A percentile compares a stretch with the other conserved stretches of the same genome.
phyloP scores from a whole-genome alignment of 2,113 vertebrate species.

The Thunnus thynnus region DNA sequence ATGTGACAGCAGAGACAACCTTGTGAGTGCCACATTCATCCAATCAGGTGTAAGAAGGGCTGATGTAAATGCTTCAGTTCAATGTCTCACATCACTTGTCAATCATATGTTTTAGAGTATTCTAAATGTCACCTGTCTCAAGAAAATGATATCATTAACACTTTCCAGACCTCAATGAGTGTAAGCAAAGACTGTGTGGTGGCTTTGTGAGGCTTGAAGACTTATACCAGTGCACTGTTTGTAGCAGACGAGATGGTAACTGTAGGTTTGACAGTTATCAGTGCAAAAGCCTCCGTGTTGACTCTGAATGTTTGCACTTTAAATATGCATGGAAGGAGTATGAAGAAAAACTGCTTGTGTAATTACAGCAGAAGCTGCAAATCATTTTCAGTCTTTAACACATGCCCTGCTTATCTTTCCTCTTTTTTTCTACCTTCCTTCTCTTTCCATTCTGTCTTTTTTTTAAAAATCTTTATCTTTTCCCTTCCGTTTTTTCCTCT shows the following conservation, averaged over 20 bases:
- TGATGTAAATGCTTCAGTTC: neutral
- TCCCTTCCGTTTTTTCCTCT: constrained; percentile 2
- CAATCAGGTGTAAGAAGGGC: neutral
- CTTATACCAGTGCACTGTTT: neutral
- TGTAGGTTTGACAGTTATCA: neutral
- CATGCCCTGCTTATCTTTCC: neutral
- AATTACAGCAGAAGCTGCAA: constrained; percentile 1
- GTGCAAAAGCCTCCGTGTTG: neutral
- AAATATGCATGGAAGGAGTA: constrained; percentile 6
- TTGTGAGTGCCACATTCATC: neutral
- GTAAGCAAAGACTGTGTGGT: neutral
- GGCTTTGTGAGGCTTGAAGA: neutral
- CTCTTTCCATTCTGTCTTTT: neutral
- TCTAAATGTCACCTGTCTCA: neutral
- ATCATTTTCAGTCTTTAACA: neutral
- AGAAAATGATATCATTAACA: neutral
- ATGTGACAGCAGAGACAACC: neutral
- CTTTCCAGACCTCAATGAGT: neutral
- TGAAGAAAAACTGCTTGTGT: constrained; percentile 3
- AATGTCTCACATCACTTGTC: constrained; percentile 13
- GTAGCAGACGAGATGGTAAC: neutral
- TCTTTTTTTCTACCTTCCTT: neutral
- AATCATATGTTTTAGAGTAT: neutral
- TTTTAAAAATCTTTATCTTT: neutral
- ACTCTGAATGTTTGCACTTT: neutral